Evolutionary conservation across 1,140 invertebrate genomes (phyloP).

Genomic region (Tenebrio molitor): DNA sequence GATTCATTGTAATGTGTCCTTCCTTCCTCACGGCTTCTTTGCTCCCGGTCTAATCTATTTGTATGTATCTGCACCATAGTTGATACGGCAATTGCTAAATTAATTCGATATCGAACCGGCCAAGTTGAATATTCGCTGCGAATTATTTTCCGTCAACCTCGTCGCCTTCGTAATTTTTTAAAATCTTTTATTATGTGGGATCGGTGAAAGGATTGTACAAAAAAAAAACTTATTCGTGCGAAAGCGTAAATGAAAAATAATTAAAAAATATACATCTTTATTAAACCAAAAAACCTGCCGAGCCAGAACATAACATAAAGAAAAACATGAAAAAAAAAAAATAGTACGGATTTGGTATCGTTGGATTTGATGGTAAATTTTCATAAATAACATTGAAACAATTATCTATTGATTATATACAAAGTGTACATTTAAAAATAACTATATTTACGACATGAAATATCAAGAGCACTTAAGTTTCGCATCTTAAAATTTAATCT

Average conservation of each 20-base stretch:
- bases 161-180: too few species aligned
- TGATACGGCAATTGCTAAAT: too few species aligned
- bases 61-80: too few species aligned
- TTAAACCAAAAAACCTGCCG: constrained; percentile 23
- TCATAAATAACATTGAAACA: constrained; percentile 64
- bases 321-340: constrained; percentile 45
- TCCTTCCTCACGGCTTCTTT: constrained; percentile 46
- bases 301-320: constrained; percentile 35
- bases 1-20: constrained; percentile 40
- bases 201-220: too few species aligned
- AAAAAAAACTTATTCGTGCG: too few species aligned
- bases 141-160: too few species aligned
- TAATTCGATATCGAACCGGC: too few species aligned
- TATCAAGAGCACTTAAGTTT: constrained; percentile 68
- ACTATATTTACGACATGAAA: constrained; percentile 66
- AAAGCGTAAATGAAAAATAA: constrained; percentile 6
- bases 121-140: too few species aligned
- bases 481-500: constrained; percentile 62
- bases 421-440: constrained; percentile 67
- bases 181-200: too few species aligned
- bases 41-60: not conserved
- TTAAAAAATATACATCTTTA: constrained; percentile 31
- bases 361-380: constrained; percentile 53
- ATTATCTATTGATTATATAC: constrained; percentile 66
- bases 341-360: constrained; percentile 31